Evolutionary conservation across 1,140 invertebrate species (phyloP).

Genomic region (Cherax quadricarinatus): DNA sequence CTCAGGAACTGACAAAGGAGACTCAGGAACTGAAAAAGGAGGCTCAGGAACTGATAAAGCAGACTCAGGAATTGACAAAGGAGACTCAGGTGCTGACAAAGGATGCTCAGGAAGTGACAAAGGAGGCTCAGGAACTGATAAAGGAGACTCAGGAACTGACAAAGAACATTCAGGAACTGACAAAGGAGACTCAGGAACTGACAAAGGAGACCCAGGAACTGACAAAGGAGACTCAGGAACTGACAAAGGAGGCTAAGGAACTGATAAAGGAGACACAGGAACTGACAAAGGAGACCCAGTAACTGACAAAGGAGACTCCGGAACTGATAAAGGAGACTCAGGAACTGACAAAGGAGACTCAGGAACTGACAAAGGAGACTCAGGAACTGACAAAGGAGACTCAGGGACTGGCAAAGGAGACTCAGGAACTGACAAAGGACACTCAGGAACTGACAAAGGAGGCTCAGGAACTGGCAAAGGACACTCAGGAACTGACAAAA

Average conservation of each 20-base stretch:
- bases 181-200: not conserved
- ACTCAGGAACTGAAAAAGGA: too few species aligned
- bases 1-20: too few species aligned
- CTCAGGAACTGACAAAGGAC: not conserved
- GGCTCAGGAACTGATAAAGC: too few species aligned
- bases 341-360: not conserved
- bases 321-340: not conserved
- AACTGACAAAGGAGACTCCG: not conserved
- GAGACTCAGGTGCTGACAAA: not conserved
- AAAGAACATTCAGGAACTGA: not conserved
- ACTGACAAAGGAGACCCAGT: not conserved
- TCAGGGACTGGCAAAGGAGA: not conserved
- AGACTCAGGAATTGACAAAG: not conserved
- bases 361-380: too few species aligned
- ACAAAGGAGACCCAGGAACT: not conserved
- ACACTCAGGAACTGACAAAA: not conserved
- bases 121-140: not conserved
- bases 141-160: not conserved
- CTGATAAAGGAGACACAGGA: not conserved
- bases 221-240: not conserved
- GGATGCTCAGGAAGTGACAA: not conserved
- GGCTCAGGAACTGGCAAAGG: not conserved
- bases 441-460: not conserved
- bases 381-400: too few species aligned
- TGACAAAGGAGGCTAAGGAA: not conserved